Evolutionary conservation across 2,113 vertebrate species (phyloP), one percentile per base, ranked within the genome.

Genomic region (Hucho hucho): DNA sequence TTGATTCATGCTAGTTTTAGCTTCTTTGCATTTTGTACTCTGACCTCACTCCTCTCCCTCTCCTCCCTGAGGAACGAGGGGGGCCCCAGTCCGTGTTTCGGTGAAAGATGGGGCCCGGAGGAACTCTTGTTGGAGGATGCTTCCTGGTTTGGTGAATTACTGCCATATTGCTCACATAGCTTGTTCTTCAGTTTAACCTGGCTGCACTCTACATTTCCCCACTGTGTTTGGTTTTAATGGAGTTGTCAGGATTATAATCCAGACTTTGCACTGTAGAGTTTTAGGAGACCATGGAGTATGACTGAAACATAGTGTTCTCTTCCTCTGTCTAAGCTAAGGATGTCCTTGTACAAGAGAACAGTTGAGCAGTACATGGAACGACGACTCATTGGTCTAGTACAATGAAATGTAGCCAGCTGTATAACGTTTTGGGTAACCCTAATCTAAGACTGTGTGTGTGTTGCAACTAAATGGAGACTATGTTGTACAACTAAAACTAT

Each of bases 141-240:
- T 86, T 87, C 79, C 77, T 83, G 82, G 81, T 83, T 77, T 22
- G 9, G 73, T 87, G 87, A 90, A 90, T 87, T 90, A 88, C 70
- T 88, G 87, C 85, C 85, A 87, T 72, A 85, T 83, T 87, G 78
- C 80, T 70, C 13, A 0, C 58, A 6, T 14, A 0, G 61, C 32
- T 71, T 86, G 79, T 77, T 81, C 73, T 79, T 75, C 70, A 67
- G 68, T 71, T 86, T 79, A 86, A 86, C 78, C 73, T 82, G 73
- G 49, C 73, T 63, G 74, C 14, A 1, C 66, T 75, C 70, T 77
- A 77, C 82, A 83, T 83, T 75, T 74, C 78, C 37, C 68, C 73
- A 18, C 72, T 26, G n/a, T 46, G 4, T 72, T 58, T 0, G 3
- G 56, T 81, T 72, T 78, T 70, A 80, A 77, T 76, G 76, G 64